phyloP scores from a whole-genome alignment of 2,888 invertebrate genomes.

The Macaria liturata region DNA sequence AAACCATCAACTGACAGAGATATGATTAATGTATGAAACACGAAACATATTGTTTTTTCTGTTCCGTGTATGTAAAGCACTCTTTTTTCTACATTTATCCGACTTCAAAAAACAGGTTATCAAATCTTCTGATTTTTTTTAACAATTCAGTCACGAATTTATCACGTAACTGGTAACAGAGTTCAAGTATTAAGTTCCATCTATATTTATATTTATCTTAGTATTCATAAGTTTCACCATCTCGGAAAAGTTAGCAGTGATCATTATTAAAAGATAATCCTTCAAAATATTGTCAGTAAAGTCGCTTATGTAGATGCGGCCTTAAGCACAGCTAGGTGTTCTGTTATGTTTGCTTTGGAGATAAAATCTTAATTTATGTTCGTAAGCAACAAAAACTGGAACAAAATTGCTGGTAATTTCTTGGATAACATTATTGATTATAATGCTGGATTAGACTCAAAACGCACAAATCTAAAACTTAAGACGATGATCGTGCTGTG shows the following conservation, averaged over 20 bases:
- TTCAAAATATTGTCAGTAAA: constrained; percentile 39
- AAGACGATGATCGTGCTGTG: too few species aligned
- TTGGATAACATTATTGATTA: constrained; percentile 14
- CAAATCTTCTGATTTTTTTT: too few species aligned
- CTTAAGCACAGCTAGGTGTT: constrained; percentile 18
- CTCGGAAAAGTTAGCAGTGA: constrained; percentile 4
- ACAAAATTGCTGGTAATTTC: constrained; percentile 26
- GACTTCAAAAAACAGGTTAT: too few species aligned
- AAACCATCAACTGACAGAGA: too few species aligned
- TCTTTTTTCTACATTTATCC: too few species aligned
- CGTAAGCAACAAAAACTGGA: constrained; percentile 31
- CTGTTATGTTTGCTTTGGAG: constrained; percentile 31
- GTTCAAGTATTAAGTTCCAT: background rate
- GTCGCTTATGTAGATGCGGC: constrained; percentile 26
- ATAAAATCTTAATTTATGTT: constrained; percentile 39
- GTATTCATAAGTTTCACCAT: background rate
- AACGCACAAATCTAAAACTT: background rate
- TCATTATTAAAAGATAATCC: constrained; percentile 32
- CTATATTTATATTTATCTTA: too few species aligned
- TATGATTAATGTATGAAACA: too few species aligned
- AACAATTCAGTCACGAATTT: too few species aligned
- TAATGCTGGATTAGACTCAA: constrained; percentile 10
- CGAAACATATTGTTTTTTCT: too few species aligned
- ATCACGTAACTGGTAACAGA: too few species aligned
- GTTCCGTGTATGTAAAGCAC: too few species aligned